phyloP scores from a whole-genome alignment of 1,140 invertebrate species.

The Pseudomyrmex gracilis region DNA sequence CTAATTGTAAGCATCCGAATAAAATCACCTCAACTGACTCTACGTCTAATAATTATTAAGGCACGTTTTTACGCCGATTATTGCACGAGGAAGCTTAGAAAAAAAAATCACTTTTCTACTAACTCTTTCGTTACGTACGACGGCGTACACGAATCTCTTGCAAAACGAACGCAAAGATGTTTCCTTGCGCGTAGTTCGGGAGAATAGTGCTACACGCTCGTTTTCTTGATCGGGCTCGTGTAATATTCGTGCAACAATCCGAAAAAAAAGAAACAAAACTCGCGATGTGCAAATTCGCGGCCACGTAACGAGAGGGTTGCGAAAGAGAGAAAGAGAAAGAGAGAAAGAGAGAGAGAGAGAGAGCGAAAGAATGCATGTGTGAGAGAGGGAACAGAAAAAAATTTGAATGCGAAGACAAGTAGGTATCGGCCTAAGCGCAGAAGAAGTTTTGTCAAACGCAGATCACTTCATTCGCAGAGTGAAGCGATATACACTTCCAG shows the following conservation, averaged over 20 bases:
- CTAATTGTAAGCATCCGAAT: too few species aligned
- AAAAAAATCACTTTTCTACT: constrained; percentile 35
- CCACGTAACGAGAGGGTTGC: constrained; percentile 44
- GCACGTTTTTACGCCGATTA: too few species aligned
- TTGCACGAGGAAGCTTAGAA: neutral
- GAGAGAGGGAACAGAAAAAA: too few species aligned
- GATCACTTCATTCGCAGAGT: neutral
- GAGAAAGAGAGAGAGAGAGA: neutral
- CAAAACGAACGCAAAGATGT: neutral
- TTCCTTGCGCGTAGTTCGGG: constrained; percentile 14
- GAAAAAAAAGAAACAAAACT: neutral
- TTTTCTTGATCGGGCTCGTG: neutral
- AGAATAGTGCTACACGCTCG: neutral
- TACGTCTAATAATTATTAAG: too few species aligned
- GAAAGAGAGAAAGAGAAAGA: constrained; percentile 7
- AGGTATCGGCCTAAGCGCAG: constrained; percentile 77
- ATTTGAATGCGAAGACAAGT: constrained; percentile 40
- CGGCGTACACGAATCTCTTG: constrained; percentile 14
- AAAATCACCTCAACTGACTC: too few species aligned
- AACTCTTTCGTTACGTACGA: constrained; percentile 49
- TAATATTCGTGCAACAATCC: neutral
- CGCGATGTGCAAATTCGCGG: neutral
- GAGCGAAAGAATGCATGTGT: neutral
- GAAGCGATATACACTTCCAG: constrained; percentile 24
- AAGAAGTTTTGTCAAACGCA: neutral